Base-by-base conservation (phyloP, 1,140 invertebrate species). In the Popillia japonica region DNA sequence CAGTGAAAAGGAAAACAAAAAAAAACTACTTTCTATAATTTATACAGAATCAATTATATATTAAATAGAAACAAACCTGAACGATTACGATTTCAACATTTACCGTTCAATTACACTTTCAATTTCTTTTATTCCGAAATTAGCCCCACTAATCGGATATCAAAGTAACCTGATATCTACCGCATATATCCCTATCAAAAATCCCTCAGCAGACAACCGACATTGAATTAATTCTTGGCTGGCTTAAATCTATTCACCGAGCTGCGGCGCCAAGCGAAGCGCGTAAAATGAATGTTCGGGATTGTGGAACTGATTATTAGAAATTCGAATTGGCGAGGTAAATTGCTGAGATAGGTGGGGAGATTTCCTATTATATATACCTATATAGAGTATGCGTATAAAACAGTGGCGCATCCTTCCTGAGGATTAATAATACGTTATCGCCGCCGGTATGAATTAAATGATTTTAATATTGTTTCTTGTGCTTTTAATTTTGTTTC, bases 291-390 rank as follows among this genome's bases (percentile, higher is more conserved):
- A 55, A 55, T 55, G 48, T 55, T 55, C 48, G 48, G 48, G 48
- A 55, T 55, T 55, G 48, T 55, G n/a, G 48, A 55, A 55, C 48
- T 17, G 48, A 55, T 55, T 55, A 55, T 55, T 55, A 55, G 48
- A 55, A 55, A 55, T 55, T 55, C 48, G 48, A 55, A 55, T 55
- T 55, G 48, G 48, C 48, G 11, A n/a, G 48, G 48, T 55, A 55
- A 55, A 55, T 55, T 55, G 17, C 48, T n/a, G 48, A 17, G 48
- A n/a, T n/a, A 55, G n/a, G 48, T 3, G 48, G 14, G n/a, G 11
- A 55, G 48, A 55, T 17, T 55, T 55, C 48, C 0, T 55, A 55
- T 4, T 34, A 34, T 4, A 34, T 1, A 4, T 34, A 34, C 27
- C n/a, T n/a, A n/a, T n/a, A n/a, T n/a, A 34, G 27, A 34, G 27